A percentile compares a stretch with the other conserved stretches of the same genome.
Evolutionary conservation across 2,888 invertebrate genomes (phyloP).

Genomic region (Sussaba pulchella): DNA sequence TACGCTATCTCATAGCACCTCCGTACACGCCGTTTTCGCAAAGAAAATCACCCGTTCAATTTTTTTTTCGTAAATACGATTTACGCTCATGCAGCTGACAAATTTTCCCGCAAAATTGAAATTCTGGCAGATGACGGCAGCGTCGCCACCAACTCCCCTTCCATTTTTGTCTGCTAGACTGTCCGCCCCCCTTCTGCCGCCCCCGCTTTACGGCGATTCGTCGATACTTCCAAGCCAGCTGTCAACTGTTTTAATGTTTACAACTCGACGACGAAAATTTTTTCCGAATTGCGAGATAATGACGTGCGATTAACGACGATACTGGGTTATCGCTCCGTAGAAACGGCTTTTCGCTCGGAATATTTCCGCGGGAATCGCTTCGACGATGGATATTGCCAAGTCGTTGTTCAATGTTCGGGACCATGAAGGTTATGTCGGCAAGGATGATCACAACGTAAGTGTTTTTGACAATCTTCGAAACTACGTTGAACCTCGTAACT

Average conservation of each 20-base stretch:
- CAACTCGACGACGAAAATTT: constrained; percentile 31
- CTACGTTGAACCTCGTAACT: neutral
- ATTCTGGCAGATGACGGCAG: no score
- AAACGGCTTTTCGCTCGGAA: neutral
- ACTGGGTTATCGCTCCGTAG: neutral
- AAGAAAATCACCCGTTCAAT: no score
- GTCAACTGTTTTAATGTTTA: constrained; percentile 62
- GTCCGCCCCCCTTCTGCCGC: neutral
- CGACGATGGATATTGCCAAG: constrained; percentile 95
- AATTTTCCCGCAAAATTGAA: no score
- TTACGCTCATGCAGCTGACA: no score
- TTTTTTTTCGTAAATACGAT: no score
- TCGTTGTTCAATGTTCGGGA: constrained; percentile 94
- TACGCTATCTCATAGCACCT: no score
- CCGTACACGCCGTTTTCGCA: no score
- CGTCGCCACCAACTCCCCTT: no score
- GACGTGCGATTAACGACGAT: constrained; percentile 5
- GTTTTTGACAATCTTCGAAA: no score
- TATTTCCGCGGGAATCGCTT: neutral
- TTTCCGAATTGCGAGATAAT: constrained; percentile 30
- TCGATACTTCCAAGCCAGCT: constrained; percentile 63
- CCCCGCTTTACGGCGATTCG: constrained; percentile 5
- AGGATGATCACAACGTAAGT: constrained; percentile 91
- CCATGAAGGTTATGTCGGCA: constrained; percentile 96
- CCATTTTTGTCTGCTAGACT: neutral